Conservation (phyloP, 2,888 invertebrate genomes). For the Proisotoma minuta region DNA sequence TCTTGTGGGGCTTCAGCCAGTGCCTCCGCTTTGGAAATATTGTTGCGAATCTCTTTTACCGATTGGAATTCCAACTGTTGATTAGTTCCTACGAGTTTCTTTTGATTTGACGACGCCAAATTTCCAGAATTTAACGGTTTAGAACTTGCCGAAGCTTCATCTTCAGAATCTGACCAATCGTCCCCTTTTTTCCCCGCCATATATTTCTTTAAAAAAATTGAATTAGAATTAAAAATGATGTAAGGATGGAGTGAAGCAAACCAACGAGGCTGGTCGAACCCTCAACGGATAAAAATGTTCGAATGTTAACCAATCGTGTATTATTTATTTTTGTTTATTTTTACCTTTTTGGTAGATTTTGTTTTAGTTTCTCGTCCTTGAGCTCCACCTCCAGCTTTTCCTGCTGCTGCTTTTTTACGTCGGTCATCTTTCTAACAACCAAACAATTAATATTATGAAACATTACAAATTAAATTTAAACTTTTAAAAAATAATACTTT, state of each 20-base stretch:
- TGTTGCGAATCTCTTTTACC: constrained; percentile 62
- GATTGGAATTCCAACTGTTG: constrained; percentile 63
- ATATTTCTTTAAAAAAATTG: constrained; percentile 34
- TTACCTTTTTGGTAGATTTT: constrained; percentile 79
- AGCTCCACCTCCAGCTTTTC: constrained; percentile 84
- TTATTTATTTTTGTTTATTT: too few species aligned
- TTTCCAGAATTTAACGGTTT: not conserved
- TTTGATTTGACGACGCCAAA: constrained; percentile 10
- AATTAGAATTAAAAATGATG: constrained; percentile 6
- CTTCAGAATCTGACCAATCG: constrained; percentile 67
- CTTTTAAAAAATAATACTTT: constrained; percentile 16
- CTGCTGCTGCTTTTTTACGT: constrained; percentile 76
- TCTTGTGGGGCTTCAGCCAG: constrained; percentile 63
- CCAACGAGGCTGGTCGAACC: too few species aligned
- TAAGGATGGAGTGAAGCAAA: too few species aligned
- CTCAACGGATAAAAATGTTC: too few species aligned
- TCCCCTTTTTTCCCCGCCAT: constrained; percentile 53
- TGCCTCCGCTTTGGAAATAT: constrained; percentile 55
- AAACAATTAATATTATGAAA: constrained; percentile 56
- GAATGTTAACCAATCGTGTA: too few species aligned
- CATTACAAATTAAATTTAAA: not conserved
- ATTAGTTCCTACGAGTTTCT: constrained; percentile 24
- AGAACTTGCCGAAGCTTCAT: constrained; percentile 49
- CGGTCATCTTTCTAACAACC: constrained; percentile 77
- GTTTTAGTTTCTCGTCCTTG: constrained; percentile 94